Base-by-base conservation (phyloP, 2,113 vertebrate species). In the Prionailurus bengalensis region DNA sequence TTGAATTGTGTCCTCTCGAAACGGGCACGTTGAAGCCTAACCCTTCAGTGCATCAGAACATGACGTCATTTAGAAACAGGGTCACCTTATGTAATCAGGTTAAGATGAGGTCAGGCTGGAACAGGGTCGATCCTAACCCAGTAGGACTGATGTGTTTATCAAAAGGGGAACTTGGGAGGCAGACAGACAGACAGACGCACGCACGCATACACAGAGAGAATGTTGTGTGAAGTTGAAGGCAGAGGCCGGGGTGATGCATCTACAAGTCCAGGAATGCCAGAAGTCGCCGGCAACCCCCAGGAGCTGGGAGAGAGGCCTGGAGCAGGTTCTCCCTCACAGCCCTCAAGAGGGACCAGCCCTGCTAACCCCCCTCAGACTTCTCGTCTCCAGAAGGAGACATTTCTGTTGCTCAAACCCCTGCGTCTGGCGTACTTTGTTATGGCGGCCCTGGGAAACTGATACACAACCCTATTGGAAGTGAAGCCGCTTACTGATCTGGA, bases 381-480 rank as follows among this genome's bases (percentile, higher is more conserved):
- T 66, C 7, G 31, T 29, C 74, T 73, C 65, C 68, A 63, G 16
- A 48, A 31, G 21, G 33, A 29, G 80, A 36, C 13, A n/a, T 48
- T n/a, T 17, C 36, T 29, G 21, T 14, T 48, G 70, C 8, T 7
- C 27, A 36, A 10, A 45, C 23, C 31, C 1, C 31, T 7, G 17
- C 33, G 29, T 12, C 3, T 73, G 70, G 33, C 31, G 21, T n/a
- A 17, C 53, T 80, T 51, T 53, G 31, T 66, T 51, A 39, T 6
- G 33, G 42, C 33, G 9, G 7, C 33, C 15, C 19, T n/a, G 27
- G 39, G 16, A 63, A 10, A 45, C 5, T 36, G 0, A 1, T 4
- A 6, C 14, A 4, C 7, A 2, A 3, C 71, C 17, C 4, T 29
- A 6, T 1, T 4, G 15, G 27, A 25, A 39, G 10, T 4, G 15